phyloP scores from a whole-genome alignment of 2,888 invertebrate genomes.

The Acanthosepion esculentum region DNA sequence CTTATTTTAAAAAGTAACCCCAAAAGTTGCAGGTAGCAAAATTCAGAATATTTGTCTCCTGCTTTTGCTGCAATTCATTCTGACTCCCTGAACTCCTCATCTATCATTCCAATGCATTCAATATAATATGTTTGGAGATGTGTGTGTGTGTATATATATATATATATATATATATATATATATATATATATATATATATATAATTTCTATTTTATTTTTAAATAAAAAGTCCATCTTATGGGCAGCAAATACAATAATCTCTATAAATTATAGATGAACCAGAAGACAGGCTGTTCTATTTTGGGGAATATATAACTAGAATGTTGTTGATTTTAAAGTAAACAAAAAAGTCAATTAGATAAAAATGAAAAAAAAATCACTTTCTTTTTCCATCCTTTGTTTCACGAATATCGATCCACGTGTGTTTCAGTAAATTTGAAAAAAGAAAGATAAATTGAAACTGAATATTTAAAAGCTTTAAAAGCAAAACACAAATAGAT shows the following conservation, averaged over 20 bases:
- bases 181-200: not conserved
- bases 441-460: not conserved
- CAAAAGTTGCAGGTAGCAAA: too few species aligned
- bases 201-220: too few species aligned
- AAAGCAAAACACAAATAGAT: not conserved
- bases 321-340: not conserved
- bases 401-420: not conserved
- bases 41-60: too few species aligned
- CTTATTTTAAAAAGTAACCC: too few species aligned
- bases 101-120: too few species aligned
- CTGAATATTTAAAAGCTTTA: constrained; percentile 21
- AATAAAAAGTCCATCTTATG: not conserved
- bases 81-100: too few species aligned
- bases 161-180: not conserved
- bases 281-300: not conserved
- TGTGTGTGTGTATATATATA: too few species aligned
- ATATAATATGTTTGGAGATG: too few species aligned
- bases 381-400: not conserved
- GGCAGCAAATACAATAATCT: not conserved
- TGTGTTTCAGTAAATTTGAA: constrained; percentile 20
- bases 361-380: not conserved
- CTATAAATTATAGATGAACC: not conserved
- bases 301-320: not conserved
- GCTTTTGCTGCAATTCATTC: too few species aligned
- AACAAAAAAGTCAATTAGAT: not conserved